These are phyloP conservation scores for Eugnorisma glareosa DNA, from an alignment of 2,888 invertebrate genomes.

Conservation along the genomic window DNA sequence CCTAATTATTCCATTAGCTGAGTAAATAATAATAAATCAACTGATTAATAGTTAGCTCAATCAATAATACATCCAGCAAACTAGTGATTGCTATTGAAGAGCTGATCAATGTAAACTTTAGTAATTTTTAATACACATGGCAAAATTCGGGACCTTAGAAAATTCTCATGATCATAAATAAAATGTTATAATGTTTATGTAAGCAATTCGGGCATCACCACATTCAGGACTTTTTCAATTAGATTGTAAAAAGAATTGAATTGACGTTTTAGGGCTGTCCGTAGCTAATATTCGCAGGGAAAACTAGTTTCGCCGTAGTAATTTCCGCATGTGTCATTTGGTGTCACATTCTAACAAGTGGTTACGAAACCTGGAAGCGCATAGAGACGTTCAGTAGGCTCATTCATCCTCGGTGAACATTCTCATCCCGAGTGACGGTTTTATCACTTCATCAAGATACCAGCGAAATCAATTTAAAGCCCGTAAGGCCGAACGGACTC, in stretches of 20 bases:
- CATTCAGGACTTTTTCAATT: constrained; percentile 77
- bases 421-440: constrained; percentile 75
- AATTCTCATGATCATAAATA: constrained; percentile 34
- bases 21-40: constrained; percentile 85
- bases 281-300: constrained; percentile 29
- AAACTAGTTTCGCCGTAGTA: constrained; percentile 21
- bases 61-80: constrained; percentile 46
- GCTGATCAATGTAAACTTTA: constrained; percentile 24
- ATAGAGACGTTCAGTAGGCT: constrained; percentile 51
- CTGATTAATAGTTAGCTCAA: constrained; percentile 75
- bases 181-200: constrained; percentile 67
- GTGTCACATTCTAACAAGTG: constrained; percentile 59
- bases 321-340: constrained; percentile 23
- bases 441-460: constrained; percentile 88
- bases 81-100: constrained; percentile 50
- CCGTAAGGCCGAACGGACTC: constrained; percentile 84
- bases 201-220: constrained; percentile 68
- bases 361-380: constrained; percentile 40
- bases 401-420: constrained; percentile 67
- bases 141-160: constrained; percentile 8
- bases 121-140: constrained; percentile 22
- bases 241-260: constrained; percentile 77
- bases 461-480: constrained; percentile 87
- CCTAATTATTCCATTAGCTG: constrained; percentile 88
- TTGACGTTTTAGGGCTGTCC: constrained; percentile 72